Percentiles rank a stretch among this genome's conserved stretches.
phyloP scores from a whole-genome alignment of 2,113 vertebrate genomes.

The Apteryx owenii region DNA sequence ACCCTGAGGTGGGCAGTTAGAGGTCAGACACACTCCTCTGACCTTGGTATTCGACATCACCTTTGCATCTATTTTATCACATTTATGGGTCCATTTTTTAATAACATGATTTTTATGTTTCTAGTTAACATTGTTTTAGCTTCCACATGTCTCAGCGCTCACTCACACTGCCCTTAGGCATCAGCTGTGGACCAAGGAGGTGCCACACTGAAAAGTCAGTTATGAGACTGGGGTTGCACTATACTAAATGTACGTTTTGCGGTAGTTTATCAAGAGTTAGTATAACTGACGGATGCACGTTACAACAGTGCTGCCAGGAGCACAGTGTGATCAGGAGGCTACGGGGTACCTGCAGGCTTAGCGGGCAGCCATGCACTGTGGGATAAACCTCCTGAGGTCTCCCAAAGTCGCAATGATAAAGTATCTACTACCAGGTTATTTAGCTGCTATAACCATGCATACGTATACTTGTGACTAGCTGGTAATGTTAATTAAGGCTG shows the following conservation, averaged over 20 bases:
- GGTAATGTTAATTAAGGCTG: background rate
- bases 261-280: too few relatives aligned
- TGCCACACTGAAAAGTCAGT: too few relatives aligned
- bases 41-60: rapidly evolving
- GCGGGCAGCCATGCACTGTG: background rate
- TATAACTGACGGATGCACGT: too few relatives aligned
- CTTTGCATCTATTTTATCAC: rapidly evolving
- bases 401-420: background rate
- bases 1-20: rapidly evolving
- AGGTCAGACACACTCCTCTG: background rate
- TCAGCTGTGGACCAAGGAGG: background rate
- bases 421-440: background rate
- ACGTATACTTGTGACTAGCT: background rate
- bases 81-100: background rate
- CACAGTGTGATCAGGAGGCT: too few relatives aligned
- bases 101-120: background rate
- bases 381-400: background rate
- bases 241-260: too few relatives aligned
- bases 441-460: rapidly evolving
- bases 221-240: too few relatives aligned
- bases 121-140: background rate
- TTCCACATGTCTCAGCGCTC: background rate
- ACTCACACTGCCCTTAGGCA: rapidly evolving
- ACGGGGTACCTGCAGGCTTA: too few relatives aligned
- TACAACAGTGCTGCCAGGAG: too few relatives aligned